Base-by-base conservation (phyloP, 2,113 vertebrate species). In the Podocnemis expansa region DNA sequence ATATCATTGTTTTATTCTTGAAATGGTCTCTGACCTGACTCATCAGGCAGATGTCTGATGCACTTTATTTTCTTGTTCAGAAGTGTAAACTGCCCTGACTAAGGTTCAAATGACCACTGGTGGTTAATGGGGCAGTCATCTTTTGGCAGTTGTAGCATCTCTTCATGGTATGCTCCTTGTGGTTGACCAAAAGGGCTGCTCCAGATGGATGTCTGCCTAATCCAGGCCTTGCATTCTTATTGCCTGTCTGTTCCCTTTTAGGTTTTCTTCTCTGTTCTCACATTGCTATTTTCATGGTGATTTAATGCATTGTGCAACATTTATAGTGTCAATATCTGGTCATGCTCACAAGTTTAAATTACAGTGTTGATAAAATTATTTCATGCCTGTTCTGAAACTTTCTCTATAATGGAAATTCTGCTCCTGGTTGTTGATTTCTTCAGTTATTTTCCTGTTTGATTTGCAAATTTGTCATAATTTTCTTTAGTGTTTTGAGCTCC, bases 311-410 rank as follows among this genome's bases (percentile, higher is more conserved):
- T 29, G 41, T 76, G 73, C 73, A 76, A 12, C 6, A 4, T 25
- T 76, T 76, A 7, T 19, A 43, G 8, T 24, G 49, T 27, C 58
- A 63, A 73, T 24, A 88, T 56, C 82, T n/a, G 51, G 31, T 54
- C 31, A 11, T 85, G n/a, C 51, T 79, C 67, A 34, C 22, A 6
- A 67, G 29, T 43, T 67, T 88, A 78, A 78, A 22, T 43, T 45
- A 27, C 12, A 70, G 27, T 45, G 27, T 73, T 82, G 25, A 79
- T n/a, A 78, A 17, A 80, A 0, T 70, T 87, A 5, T 41, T 86
- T 49, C 88, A 27, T 49, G 47, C 63, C 80, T 90, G 21, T 87
- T 95, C 43, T 96, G 88, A 83, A 34, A 17, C 83, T 94, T 90
- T 38, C 52, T 84, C 34, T 67, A 16, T 79, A 89, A 89, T 83